phyloP scores from a whole-genome alignment of 2,113 vertebrate species.

The Myrmecobius fasciatus region DNA sequence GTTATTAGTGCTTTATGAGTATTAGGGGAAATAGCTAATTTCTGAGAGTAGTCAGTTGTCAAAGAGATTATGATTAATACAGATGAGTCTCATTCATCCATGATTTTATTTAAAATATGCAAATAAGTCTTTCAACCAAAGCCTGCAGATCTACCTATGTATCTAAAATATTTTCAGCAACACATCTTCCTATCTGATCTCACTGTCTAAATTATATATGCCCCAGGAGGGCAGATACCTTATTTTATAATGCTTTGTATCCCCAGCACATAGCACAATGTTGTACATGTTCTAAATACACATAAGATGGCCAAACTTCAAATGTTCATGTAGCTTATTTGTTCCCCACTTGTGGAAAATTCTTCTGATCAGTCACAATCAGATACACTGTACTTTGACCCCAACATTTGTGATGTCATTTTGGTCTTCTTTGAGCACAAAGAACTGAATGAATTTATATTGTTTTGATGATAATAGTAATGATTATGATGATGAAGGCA shows the following conservation, averaged over 20 bases:
- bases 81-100: conserved; percentile 16
- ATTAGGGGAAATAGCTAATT: conserved; percentile 45
- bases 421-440: too few species aligned
- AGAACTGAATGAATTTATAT: neutral
- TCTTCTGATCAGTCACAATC: too few species aligned
- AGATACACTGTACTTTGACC: too few species aligned
- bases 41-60: conserved; percentile 8
- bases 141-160: conserved; percentile 40
- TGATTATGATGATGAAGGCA: neutral
- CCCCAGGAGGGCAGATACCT: neutral
- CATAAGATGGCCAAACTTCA: too few species aligned
- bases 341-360: too few species aligned
- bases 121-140: conserved; percentile 29
- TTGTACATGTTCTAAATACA: neutral
- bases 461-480: neutral
- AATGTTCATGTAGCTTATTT: too few species aligned
- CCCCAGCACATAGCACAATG: neutral
- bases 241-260: neutral
- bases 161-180: neutral
- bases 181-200: conserved; percentile 37
- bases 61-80: conserved; percentile 15
- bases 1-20: conserved; percentile 52
- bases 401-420: too few species aligned
- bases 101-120: conserved; percentile 46
- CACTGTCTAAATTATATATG: neutral